Evolutionary conservation across 2,113 vertebrate species (phyloP).

Genomic region (Chaetodon auriga): DNA sequence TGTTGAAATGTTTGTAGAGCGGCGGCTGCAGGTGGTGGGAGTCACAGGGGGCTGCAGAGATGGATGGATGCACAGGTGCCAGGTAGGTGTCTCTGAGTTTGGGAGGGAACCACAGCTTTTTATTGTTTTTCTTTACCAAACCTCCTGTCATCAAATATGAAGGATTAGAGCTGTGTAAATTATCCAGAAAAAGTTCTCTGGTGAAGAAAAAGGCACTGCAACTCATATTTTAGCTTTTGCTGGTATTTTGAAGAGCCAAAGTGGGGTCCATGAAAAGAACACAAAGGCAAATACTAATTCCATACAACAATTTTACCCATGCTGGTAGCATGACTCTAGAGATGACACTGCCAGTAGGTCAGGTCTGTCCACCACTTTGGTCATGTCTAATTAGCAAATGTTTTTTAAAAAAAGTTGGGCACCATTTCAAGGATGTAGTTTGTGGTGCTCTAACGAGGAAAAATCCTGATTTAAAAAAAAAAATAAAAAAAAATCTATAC

Average conservation of each 20-base stretch:
- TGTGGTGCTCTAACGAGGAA: too few species aligned
- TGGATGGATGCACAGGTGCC: conserved; percentile 52
- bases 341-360: neutral
- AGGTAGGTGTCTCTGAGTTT: conserved; percentile 43
- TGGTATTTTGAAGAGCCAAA: neutral
- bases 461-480: too few species aligned
- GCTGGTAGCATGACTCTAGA: neutral
- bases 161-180: conserved; percentile 18
- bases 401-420: too few species aligned
- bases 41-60: conserved; percentile 48
- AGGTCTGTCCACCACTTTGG: neutral
- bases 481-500: too few species aligned
- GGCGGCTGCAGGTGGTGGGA: conserved; percentile 55
- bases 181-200: neutral
- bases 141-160: conserved; percentile 17
- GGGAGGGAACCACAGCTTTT: conserved; percentile 19
- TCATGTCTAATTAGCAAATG: too few species aligned
- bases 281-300: neutral
- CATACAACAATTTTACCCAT: neutral
- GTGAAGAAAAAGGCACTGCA: neutral
- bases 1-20: conserved; percentile 37
- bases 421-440: too few species aligned
- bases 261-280: neutral
- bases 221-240: neutral
- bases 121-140: conserved; percentile 50